Percentiles rank a stretch among this genome's conserved stretches.
These are phyloP conservation scores for Eristalinus aeneus DNA, from an alignment of 2,888 invertebrate species.

Conservation along the genomic window DNA sequence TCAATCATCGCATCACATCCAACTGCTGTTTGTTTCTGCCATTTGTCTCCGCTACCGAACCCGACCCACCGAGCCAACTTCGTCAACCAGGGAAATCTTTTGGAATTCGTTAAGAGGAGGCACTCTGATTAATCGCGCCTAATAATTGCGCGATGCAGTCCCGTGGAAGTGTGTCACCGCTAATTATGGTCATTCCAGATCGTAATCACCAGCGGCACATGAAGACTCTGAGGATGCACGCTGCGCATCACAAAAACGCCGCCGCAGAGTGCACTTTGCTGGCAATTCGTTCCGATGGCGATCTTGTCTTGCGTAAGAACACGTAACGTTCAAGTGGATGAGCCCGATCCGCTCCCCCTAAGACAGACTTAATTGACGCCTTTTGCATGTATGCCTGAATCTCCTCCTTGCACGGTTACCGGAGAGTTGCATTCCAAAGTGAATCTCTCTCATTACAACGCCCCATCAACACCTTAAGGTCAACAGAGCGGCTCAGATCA, in stretches of 20 bases:
- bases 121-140: slow-evolving; percentile 65
- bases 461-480: slow-evolving; percentile 43
- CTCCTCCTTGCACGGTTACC: background rate
- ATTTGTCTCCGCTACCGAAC: background rate
- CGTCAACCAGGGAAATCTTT: background rate
- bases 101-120: slow-evolving; percentile 17
- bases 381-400: slow-evolving; percentile 26
- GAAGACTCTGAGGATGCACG: slow-evolving; percentile 22
- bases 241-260: background rate
- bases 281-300: background rate
- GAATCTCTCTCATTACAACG: slow-evolving; percentile 37
- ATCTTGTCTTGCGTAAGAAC: background rate
- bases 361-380: slow-evolving; percentile 43
- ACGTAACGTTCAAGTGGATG: background rate
- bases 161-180: slow-evolving; percentile 71
- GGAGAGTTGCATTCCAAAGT: background rate
- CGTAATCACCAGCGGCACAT: slow-evolving; percentile 62
- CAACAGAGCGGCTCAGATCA: slow-evolving; percentile 30
- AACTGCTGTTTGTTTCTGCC: background rate
- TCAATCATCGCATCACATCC: background rate
- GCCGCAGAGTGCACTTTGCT: background rate
- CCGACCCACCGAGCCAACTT: background rate
- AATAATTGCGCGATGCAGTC: slow-evolving; percentile 61
- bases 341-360: background rate
- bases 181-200: slow-evolving; percentile 71